Base-by-base conservation (phyloP, 2,888 invertebrate species). In the Tryphoninae sp. region DNA sequence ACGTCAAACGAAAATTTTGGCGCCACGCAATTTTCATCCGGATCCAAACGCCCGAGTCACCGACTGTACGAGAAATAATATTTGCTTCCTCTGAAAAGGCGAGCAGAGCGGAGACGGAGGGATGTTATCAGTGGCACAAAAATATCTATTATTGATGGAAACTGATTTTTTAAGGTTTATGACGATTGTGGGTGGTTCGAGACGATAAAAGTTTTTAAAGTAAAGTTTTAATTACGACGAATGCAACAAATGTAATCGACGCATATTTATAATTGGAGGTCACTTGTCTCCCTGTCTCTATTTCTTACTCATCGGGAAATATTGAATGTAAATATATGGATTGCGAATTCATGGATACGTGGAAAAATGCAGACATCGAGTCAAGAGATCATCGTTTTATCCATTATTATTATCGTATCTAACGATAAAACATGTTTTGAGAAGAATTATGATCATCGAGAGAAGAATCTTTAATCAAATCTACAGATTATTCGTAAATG, bases 51-150 rank as follows among this genome's bases (percentile, higher is more conserved):
- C n/a, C 13, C 33, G 40, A 42, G 16, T 19, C 19, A 65, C 9
- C 51, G n/a, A 4, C 22, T 67, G 81, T 83, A 65, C 80, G 84
- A 85, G 84, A 85, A 87, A 87, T 87, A 88, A 87, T 88, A 87
- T 87, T 87, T 87, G 80, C 80, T 65, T 42, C 71, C 23, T 51
- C 45, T 59, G 23, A 45, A 64, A 72, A 67, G 9, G 22, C 22
- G 22, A 19, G n/a, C 13, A 40, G 51, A 22, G 61, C 19, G 13
- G n/a, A 40, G 40, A 4, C 62, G 51, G 33, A 22, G 62, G 22
- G 16, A 22, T 33, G 59, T 73, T 73, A 62, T 40, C 11, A 33
- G 68, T 19, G 16, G 58, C 58, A 49, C 45, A 23, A 19, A 49
- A 16, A 58, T 22, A 69, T 53, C 51, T 33, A 53, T 73, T 49